These are phyloP conservation scores for Apis dorsata DNA, from an alignment of 1,140 invertebrate genomes.

Conservation along the genomic window DNA sequence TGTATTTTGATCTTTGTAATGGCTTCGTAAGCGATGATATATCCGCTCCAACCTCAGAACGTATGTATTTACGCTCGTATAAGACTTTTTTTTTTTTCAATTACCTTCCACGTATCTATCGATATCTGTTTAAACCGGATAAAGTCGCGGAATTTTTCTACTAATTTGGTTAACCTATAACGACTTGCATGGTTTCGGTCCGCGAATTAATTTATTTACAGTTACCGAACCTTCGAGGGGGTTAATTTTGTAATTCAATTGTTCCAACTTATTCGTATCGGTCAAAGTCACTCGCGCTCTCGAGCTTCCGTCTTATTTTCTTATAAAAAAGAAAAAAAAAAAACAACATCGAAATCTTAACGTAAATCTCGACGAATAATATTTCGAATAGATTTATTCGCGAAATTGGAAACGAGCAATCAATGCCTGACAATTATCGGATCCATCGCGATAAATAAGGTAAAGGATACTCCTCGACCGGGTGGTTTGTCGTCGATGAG, in stretches of 20 bases:
- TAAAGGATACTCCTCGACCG: slow-evolving; percentile 16
- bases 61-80: neutral
- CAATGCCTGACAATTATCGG: slow-evolving; percentile 22
- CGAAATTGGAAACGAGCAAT: too few relatives aligned
- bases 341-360: too few relatives aligned
- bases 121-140: neutral
- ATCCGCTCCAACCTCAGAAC: neutral
- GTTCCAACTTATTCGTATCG: neutral
- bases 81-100: neutral
- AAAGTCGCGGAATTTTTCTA: neutral
- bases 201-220: neutral
- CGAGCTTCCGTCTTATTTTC: too few relatives aligned
- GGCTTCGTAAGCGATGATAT: slow-evolving; percentile 12
- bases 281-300: too few relatives aligned
- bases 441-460: neutral
- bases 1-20: slow-evolving; percentile 34
- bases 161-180: neutral
- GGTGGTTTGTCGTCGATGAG: slow-evolving; percentile 36
- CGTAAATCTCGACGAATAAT: too few relatives aligned
- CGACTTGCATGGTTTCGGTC: neutral
- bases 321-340: too few relatives aligned
- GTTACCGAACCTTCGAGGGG: neutral
- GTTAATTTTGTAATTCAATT: slow-evolving; percentile 7
- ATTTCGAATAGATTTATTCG: too few relatives aligned
- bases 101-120: neutral